Percentiles rank a stretch among this genome's conserved stretches.
These are phyloP conservation scores for Drosophila phalerata DNA, from an alignment of 2,888 invertebrate genomes.

Conservation along the genomic window DNA sequence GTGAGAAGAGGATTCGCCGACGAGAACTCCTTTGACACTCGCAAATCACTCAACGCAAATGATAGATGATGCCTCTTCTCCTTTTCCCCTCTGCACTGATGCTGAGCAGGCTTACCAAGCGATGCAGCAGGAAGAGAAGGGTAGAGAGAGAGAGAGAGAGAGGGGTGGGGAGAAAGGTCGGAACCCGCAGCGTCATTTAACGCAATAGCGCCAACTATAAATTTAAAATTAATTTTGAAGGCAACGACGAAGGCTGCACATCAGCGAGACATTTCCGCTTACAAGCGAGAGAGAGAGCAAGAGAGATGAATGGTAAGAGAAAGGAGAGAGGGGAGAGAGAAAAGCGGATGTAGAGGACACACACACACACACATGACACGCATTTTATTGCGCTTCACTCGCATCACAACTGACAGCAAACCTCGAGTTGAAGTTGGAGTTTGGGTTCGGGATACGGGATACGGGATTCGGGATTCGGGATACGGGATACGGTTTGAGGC, in stretches of 20 bases:
- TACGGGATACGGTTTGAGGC: not conserved
- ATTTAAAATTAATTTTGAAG: constrained; percentile 80
- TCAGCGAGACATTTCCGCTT: constrained; percentile 51
- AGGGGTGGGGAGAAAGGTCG: constrained; percentile 21
- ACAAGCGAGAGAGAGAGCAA: constrained; percentile 5
- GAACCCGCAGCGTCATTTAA: constrained; percentile 74
- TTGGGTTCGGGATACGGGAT: constrained; percentile 3
- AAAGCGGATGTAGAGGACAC: constrained; percentile 8
- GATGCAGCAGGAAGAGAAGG: not conserved
- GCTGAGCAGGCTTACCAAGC: constrained; percentile 3
- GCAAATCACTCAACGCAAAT: constrained; percentile 77
- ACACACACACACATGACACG: constrained; percentile 69
- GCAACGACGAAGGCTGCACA: constrained; percentile 59
- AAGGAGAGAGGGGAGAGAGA: not conserved
- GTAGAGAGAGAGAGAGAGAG: not conserved
- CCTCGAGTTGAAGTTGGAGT: constrained; percentile 13
- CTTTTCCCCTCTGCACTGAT: not conserved
- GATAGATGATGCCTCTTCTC: constrained; percentile 61
- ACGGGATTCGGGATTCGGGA: constrained; percentile 4
- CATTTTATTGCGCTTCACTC: constrained; percentile 78
- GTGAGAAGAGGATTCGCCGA: constrained; percentile 23
- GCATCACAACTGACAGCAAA: constrained; percentile 58
- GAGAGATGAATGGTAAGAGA: too few relatives aligned
- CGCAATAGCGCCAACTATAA: constrained; percentile 81
- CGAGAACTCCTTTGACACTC: constrained; percentile 73